Percentiles rank a stretch among this genome's conserved stretches.
Evolutionary conservation across 2,797 vertebrate genomes (phyloP).

Genomic region (Enteromius argenteus): DNA sequence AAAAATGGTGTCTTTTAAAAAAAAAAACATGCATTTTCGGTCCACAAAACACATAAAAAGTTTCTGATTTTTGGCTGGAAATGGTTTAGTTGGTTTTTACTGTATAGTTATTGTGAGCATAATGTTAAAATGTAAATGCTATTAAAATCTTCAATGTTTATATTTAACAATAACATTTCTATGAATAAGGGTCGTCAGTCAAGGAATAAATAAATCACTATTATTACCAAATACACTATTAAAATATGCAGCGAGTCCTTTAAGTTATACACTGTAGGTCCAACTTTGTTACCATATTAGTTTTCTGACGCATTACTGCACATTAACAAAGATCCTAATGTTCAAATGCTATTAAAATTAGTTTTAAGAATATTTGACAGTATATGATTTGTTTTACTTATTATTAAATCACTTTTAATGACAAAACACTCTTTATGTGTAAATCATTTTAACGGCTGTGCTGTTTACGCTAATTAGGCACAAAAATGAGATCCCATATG

Average conservation of each 20-base stretch:
- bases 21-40: too few relatives aligned
- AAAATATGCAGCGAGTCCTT: not conserved
- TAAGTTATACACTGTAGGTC: too few relatives aligned
- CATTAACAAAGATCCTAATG: not conserved
- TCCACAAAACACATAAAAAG: too few relatives aligned
- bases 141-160: not conserved
- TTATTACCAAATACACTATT: conserved; percentile 7
- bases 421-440: not conserved
- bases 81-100: not conserved
- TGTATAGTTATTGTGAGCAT: not conserved
- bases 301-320: too few relatives aligned
- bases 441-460: not conserved
- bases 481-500: not conserved
- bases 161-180: not conserved
- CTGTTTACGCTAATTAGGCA: not conserved
- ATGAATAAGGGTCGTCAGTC: not conserved
- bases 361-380: not conserved
- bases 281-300: too few relatives aligned
- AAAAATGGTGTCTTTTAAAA: too few relatives aligned
- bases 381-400: not conserved
- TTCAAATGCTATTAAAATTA: not conserved
- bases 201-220: not conserved
- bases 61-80: too few relatives aligned
- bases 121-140: not conserved
- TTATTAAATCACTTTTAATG: not conserved